Evolutionary conservation across 2,797 vertebrate genomes (phyloP), one percentile per base, ranked within the genome.

Genomic region (Pteronotus mesoamericanus): DNA sequence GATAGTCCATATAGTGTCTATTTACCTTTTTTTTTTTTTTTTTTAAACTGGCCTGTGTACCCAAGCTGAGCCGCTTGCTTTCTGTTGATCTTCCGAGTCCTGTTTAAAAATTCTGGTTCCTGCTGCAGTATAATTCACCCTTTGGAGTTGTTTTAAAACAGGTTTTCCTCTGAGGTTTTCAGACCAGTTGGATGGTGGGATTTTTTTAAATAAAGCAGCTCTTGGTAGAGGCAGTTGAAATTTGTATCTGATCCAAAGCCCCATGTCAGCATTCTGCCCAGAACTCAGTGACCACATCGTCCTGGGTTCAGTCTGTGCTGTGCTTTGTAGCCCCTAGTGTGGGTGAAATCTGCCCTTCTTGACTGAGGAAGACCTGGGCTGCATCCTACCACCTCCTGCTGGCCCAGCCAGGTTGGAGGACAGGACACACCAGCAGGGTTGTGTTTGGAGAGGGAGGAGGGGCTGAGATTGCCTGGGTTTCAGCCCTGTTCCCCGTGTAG

Each of bases 81-180:
- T 72, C 34, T 89, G 9, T 68, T 91, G 48, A 55, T 59, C 64
- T 77, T 68, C 57, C 1, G 5, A 68, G 24, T 74, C 46, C 19
- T 44, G 42, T 66, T 77, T 61, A 59, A 86, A 86, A 86, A 69
- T 55, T 34, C 9, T 79, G 48, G 32, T 83, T 82, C 37, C 80
- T 79, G 48, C 46, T 34, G 26, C 11, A 59, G 22, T 29, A 6
- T 59, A 44, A 6, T 68, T 83, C 6, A 48, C 21, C 16, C 29
- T 84, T 84, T 86, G 77, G 59, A 95, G n/a, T 75, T 88, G 61
- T 55, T 92, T 95, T 77, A 79, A 86, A 85, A 51, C 4, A 42
- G 16, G 5, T 42, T 92, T 83, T 93, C 61, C 61, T 11, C 61
- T 55, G n/a, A 71, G 61, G 46, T 61, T 51, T 61, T 89, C 51